Evolutionary conservation across 2,113 vertebrate species (phyloP).

Genomic region (Ifrita kowaldi): DNA sequence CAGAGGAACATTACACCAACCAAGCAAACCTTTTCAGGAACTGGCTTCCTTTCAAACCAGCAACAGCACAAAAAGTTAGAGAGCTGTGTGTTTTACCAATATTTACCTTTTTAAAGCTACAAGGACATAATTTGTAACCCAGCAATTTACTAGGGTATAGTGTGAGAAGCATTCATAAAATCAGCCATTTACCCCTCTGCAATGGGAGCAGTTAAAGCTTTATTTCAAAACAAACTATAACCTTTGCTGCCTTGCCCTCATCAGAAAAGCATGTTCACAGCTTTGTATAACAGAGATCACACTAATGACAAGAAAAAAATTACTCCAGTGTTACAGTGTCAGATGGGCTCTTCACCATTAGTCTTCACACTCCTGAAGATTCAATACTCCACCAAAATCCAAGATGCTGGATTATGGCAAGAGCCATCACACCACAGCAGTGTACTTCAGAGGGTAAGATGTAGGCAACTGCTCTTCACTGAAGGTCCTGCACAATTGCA

Average conservation of each 20-base stretch:
- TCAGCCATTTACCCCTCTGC: not conserved
- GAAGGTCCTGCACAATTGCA: not conserved
- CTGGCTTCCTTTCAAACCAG: not conserved
- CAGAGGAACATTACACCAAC: not conserved
- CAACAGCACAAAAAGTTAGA: not conserved
- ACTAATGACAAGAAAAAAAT: not conserved
- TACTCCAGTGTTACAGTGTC: rapidly evolving
- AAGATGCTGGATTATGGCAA: not conserved
- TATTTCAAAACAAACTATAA: not conserved
- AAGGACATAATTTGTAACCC: not conserved
- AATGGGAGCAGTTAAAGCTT: not conserved
- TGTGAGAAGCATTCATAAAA: not conserved
- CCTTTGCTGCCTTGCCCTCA: not conserved
- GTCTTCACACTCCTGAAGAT: not conserved
- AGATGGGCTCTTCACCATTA: not conserved
- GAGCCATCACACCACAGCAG: not conserved
- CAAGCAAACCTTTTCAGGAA: not conserved
- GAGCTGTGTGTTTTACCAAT: not conserved
- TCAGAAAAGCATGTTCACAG: not conserved
- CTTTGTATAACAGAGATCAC: not conserved
- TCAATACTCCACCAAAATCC: not conserved
- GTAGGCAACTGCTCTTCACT: rapidly evolving
- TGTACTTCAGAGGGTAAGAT: rapidly evolving
- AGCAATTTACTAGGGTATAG: not conserved
- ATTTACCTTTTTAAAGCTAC: not conserved